phyloP scores from a whole-genome alignment of 2,113 vertebrate genomes.

The Callopanchax toddi region DNA sequence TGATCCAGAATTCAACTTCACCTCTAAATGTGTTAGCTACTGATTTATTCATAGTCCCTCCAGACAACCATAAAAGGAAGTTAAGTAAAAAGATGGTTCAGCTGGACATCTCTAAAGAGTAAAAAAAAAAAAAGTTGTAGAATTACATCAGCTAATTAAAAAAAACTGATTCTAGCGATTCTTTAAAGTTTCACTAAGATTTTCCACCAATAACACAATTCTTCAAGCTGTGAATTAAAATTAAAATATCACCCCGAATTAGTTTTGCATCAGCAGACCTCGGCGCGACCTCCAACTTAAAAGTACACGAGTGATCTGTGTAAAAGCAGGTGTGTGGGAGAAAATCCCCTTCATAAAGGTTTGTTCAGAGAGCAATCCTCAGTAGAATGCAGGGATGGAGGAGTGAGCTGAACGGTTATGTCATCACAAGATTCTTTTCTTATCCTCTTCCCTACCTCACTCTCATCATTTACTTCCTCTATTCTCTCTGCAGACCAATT shows the following conservation, averaged over 20 bases:
- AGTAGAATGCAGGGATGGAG: conserved; percentile 31
- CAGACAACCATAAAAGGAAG: neutral
- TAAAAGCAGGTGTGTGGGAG: conserved; percentile 32
- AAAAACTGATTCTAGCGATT: neutral
- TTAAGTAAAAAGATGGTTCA: too few relatives aligned
- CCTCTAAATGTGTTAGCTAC: conserved; percentile 12
- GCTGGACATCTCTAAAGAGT: too few relatives aligned
- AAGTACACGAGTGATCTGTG: conserved; percentile 7
- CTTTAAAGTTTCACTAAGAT: neutral
- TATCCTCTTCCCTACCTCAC: conserved; percentile 19
- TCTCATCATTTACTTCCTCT: conserved; percentile 7
- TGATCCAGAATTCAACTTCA: conserved; percentile 17
- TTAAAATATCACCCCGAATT: conserved; percentile 6
- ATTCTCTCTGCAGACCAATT: conserved; percentile 6
- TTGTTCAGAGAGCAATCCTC: conserved; percentile 30
- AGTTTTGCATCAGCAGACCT: conserved; percentile 8
- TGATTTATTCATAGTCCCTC: conserved; percentile 23
- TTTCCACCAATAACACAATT: neutral
- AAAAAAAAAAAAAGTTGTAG: too few relatives aligned
- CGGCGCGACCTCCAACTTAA: neutral
- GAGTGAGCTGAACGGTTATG: conserved; percentile 54
- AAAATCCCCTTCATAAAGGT: conserved; percentile 44
- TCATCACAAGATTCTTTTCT: conserved; percentile 57
- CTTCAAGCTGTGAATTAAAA: conserved; percentile 8
- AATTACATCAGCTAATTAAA: too few relatives aligned